A percentile compares a stretch with the other conserved stretches of the same genome.
These are phyloP conservation scores for Pelagia noctiluca DNA, from an alignment of 30 jellyfish, hydroid and myxozoan genomes.

Conservation along the genomic window DNA sequence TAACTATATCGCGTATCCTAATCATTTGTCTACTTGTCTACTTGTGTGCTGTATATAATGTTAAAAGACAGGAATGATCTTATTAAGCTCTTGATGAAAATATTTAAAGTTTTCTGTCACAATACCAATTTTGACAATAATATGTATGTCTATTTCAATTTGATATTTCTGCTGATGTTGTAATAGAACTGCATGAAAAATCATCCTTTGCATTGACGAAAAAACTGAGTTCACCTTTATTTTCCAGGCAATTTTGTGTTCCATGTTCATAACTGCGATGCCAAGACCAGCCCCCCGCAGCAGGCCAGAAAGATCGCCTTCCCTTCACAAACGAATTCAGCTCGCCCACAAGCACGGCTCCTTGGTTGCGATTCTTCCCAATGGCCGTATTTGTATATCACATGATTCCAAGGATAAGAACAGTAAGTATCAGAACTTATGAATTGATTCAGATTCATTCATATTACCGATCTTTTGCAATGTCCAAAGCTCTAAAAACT, in stretches of 20 bases:
- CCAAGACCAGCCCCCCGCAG: neutral
- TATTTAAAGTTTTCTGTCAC: too few species aligned
- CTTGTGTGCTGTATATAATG: too few species aligned
- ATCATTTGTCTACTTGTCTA: too few species aligned
- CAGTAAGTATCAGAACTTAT: neutral
- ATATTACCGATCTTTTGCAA: neutral
- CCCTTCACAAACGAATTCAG: conserved; percentile 12
- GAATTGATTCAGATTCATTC: neutral
- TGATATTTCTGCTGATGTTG: too few species aligned
- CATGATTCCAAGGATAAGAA: conserved; percentile 4
- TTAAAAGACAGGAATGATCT: too few species aligned
- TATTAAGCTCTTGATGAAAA: too few species aligned
- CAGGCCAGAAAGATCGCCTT: conserved; percentile 9
- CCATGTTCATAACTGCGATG: neutral
- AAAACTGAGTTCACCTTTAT: neutral
- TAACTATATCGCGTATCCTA: too few species aligned
- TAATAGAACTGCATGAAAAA: too few species aligned
- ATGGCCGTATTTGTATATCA: conserved; percentile 1
- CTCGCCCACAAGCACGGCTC: conserved; percentile 31
- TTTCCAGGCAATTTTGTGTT: neutral
- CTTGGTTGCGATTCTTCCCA: neutral
- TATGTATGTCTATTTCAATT: neutral
- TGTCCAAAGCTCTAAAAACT: neutral
- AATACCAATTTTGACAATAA: neutral
- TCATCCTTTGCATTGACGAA: too few species aligned